These are phyloP conservation scores for Psix sp. DNA, from an alignment of 1,140 invertebrate species.

Conservation along the genomic window DNA sequence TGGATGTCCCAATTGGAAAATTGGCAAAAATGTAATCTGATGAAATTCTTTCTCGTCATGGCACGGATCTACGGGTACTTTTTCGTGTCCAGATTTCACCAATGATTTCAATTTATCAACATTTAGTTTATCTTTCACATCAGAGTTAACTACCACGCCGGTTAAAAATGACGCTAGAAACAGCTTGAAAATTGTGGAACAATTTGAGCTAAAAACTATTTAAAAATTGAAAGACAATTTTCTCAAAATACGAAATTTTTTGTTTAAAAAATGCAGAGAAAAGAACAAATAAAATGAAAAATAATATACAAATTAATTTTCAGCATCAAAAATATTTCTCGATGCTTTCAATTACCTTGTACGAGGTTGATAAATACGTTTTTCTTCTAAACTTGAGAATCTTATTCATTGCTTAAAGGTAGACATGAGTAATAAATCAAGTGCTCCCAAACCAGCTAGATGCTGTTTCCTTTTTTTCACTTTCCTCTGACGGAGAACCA, in stretches of 20 bases:
- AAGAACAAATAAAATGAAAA: not conserved
- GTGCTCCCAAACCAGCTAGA: not conserved
- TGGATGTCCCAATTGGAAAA: conserved; percentile 3
- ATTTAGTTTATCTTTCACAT: not conserved
- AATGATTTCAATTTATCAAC: not conserved
- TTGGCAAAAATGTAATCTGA: not conserved
- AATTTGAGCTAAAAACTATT: not conserved
- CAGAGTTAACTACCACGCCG: not conserved
- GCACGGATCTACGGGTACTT: not conserved
- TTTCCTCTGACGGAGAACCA: not conserved
- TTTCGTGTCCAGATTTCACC: not conserved
- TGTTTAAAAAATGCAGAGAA: too few relatives aligned
- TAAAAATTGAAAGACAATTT: too few relatives aligned
- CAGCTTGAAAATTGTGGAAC: not conserved
- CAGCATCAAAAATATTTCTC: not conserved
- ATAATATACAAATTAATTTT: conserved; percentile 6
- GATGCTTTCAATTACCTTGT: conserved; percentile 18
- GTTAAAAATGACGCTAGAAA: not conserved
- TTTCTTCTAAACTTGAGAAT: conserved; percentile 13
- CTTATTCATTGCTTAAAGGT: conserved; percentile 40
- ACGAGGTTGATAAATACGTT: conserved; percentile 5
- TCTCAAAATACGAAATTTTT: too few relatives aligned
- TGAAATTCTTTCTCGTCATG: not conserved
- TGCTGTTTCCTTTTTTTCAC: conserved; percentile 4
- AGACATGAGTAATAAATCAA: conserved; percentile 40